These are phyloP conservation scores for Blastomussa wellsi DNA, from an alignment of 92 coral and sea anemone genomes.

Conservation along the genomic window DNA sequence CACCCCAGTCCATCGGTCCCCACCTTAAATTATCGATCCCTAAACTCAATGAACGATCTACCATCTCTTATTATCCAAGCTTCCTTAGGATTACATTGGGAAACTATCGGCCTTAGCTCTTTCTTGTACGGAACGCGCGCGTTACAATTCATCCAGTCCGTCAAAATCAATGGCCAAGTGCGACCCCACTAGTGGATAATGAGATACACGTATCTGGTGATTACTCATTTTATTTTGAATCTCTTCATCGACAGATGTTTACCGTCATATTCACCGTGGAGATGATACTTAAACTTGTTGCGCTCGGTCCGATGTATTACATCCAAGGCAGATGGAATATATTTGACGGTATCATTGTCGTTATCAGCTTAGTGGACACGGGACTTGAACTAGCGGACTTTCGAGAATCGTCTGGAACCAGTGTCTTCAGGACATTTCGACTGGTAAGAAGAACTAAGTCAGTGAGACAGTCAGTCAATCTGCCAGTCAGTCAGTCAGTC, in stretches of 20 bases:
- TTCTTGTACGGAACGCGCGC: too few relatives aligned
- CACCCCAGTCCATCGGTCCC: background rate
- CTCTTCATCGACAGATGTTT: constrained; percentile 56
- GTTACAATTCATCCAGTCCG: too few relatives aligned
- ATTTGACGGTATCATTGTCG: constrained; percentile 79
- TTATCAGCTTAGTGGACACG: constrained; percentile 77
- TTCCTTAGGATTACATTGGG: too few relatives aligned
- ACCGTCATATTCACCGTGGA: constrained; percentile 72
- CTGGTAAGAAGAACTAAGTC: constrained; percentile 53
- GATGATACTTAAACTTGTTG: constrained; percentile 74
- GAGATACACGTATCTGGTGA: background rate
- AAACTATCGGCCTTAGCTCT: too few relatives aligned
- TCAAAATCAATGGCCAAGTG: too few relatives aligned
- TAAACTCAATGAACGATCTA: background rate
- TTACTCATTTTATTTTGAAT: background rate
- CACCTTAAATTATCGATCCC: background rate
- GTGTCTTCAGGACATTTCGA: constrained; percentile 85
- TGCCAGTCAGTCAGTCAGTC: background rate
- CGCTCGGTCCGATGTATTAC: constrained; percentile 74
- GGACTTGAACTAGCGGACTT: constrained; percentile 58
- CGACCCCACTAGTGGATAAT: background rate
- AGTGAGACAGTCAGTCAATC: background rate
- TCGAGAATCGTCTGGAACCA: constrained; percentile 71
- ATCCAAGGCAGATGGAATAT: constrained; percentile 87
- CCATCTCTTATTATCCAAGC: background rate